Evolutionary conservation across 2,888 invertebrate species (phyloP), one percentile per base, ranked within the genome.

Genomic region (Drosophila diplacantha): DNA sequence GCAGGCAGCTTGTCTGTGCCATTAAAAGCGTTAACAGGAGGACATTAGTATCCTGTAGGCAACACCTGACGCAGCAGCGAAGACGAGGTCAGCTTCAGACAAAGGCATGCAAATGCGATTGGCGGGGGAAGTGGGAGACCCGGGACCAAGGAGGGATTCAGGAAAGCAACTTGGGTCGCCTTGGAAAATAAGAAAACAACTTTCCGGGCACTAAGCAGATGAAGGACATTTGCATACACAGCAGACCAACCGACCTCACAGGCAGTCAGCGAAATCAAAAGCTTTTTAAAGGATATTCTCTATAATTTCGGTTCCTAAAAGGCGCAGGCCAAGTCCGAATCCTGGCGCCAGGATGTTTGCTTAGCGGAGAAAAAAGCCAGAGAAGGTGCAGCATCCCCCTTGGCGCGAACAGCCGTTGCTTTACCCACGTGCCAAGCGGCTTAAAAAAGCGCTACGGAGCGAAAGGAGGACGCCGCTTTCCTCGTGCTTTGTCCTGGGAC

Each of bases 221-320:
- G 76, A 81, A 83, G 71, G 62, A 68, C 70, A 81, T 81, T 81
- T 81, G 81, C 81, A 81, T 81, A 83, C 66, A 69, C 71, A 46
- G 62, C 44, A 53, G 69, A 18, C 50, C n/a, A 22, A 8, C 26
- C 43, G 56, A 35, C 43, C 43, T 38, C 39, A 3, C 54, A 58
- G 59, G 68, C 56, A 54, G 55, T 22, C 41, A 41, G 69, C 67
- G 59, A 74, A 75, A 77, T 75, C 81, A 72, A 81, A 83, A 81
- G 83, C 80, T 83, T 80, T 80, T 80, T 80, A 80, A 80, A 80
- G 80, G 80, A 80, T 80, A 81, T 80, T 78, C 81, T 68, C 74
- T 74, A 79, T 69, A 78, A 80, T 77, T 79, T 79, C 72, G 56
- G 73, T 78, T 75, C 80, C 75, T 72, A 76, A 74, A 59, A 64